These are phyloP conservation scores for Clivina fossor DNA, from an alignment of 2,888 invertebrate genomes.

Conservation along the genomic window DNA sequence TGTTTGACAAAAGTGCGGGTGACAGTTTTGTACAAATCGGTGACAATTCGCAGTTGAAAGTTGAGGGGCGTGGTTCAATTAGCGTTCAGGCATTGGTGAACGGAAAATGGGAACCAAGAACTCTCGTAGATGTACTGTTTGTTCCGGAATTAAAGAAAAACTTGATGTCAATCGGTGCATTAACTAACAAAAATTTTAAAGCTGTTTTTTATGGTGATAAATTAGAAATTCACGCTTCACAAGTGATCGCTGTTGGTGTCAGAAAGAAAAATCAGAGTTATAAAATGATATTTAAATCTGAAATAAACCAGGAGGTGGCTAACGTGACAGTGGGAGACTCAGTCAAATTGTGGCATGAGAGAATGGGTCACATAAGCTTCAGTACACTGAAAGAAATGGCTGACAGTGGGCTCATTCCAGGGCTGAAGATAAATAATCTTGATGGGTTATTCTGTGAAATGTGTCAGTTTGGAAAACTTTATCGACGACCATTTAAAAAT, in stretches of 20 bases:
- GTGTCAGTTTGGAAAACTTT: constrained; percentile 37
- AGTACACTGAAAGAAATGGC: constrained; percentile 38
- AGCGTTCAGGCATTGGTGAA: not conserved
- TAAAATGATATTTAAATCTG: constrained; percentile 37
- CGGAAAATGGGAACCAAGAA: constrained; percentile 7
- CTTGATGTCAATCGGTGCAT: constrained; percentile 46
- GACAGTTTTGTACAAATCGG: constrained; percentile 17
- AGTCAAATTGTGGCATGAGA: constrained; percentile 41
- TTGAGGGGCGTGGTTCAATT: not conserved
- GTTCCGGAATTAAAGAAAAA: not conserved
- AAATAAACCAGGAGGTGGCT: constrained; percentile 14
- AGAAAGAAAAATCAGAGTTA: constrained; percentile 40
- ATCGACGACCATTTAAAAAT: constrained; percentile 33
- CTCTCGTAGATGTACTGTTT: constrained; percentile 4
- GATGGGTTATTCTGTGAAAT: constrained; percentile 37
- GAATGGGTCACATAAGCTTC: constrained; percentile 41
- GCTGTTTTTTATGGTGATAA: constrained; percentile 39
- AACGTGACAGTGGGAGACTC: constrained; percentile 30
- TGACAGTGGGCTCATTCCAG: constrained; percentile 24
- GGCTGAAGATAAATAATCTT: constrained; percentile 33
- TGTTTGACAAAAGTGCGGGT: not conserved
- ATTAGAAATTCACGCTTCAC: constrained; percentile 37
- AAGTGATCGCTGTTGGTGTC: constrained; percentile 25
- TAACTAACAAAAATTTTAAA: constrained; percentile 41
- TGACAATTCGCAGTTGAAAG: constrained; percentile 20